Percentiles rank a stretch among this genome's conserved stretches.
Evolutionary conservation across 2,888 invertebrate genomes (phyloP).

Genomic region (Coelinius sp.): DNA sequence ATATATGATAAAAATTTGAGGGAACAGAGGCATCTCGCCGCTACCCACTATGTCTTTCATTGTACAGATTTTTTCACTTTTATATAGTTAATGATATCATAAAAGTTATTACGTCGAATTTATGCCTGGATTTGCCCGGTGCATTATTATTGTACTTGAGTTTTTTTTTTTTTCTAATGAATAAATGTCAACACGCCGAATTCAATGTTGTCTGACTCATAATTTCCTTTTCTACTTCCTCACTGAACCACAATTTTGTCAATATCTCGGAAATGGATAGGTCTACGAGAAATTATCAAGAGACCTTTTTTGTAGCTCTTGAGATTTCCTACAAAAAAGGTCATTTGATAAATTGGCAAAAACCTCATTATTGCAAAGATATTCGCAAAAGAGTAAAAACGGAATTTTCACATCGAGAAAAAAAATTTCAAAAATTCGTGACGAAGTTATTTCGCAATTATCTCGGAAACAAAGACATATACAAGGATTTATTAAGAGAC

Average conservation of each 20-base stretch:
- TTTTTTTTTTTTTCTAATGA: slow-evolving; percentile 63
- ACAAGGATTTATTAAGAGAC: too few species aligned
- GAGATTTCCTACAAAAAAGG: too few species aligned
- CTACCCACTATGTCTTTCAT: slow-evolving; percentile 71
- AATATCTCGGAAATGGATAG: neutral
- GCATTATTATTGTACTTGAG: slow-evolving; percentile 69
- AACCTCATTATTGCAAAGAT: too few species aligned
- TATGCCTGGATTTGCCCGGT: slow-evolving; percentile 51
- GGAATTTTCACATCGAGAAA: too few species aligned
- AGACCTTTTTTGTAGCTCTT: too few species aligned
- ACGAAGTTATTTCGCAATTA: too few species aligned
- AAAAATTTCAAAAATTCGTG: too few species aligned
- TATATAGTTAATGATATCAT: slow-evolving; percentile 63
- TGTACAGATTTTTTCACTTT: slow-evolving; percentile 71
- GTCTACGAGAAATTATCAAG: too few species aligned
- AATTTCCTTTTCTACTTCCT: neutral
- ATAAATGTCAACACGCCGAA: slow-evolving; percentile 70
- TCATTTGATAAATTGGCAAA: too few species aligned
- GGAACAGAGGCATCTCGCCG: slow-evolving; percentile 69
- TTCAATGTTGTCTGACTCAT: slow-evolving; percentile 31
- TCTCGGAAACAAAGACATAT: neutral
- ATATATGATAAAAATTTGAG: slow-evolving; percentile 28
- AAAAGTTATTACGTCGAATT: slow-evolving; percentile 54
- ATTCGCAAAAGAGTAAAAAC: too few species aligned
- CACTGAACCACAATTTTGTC: neutral